Percentiles rank a stretch among this genome's conserved stretches.
Conservation (phyloP, 2,888 invertebrate species). For the Acleris emargana region DNA sequence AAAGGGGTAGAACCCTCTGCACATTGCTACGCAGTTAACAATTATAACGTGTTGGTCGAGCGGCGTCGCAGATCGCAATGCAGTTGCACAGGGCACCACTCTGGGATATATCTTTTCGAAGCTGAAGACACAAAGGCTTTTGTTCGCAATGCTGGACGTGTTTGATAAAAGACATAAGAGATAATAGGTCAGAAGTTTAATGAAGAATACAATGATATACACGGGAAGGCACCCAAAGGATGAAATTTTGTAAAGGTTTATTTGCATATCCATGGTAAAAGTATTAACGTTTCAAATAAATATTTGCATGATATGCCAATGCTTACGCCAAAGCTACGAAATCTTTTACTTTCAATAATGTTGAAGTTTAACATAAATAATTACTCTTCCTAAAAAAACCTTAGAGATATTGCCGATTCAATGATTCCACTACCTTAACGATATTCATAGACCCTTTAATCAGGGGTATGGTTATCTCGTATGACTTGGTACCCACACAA, state of each 20-base stretch:
- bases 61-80: background rate
- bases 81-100: background rate
- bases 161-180: background rate
- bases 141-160: background rate
- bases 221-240: background rate
- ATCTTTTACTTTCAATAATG: no score
- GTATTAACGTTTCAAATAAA: no score
- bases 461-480: no score
- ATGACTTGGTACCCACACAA: no score
- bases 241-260: background rate
- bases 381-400: no score
- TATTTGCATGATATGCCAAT: background rate
- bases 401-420: no score
- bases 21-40: background rate
- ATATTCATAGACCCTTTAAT: no score
- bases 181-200: background rate
- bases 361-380: no score
- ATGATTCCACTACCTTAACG: no score
- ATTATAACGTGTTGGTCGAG: background rate
- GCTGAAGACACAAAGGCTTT: background rate
- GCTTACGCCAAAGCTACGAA: no score
- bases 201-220: background rate
- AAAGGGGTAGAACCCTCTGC: background rate
- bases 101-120: background rate
- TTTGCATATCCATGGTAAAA: background rate